Evolutionary conservation across 2,888 invertebrate genomes (phyloP).

Genomic region (Cinara cedri): DNA sequence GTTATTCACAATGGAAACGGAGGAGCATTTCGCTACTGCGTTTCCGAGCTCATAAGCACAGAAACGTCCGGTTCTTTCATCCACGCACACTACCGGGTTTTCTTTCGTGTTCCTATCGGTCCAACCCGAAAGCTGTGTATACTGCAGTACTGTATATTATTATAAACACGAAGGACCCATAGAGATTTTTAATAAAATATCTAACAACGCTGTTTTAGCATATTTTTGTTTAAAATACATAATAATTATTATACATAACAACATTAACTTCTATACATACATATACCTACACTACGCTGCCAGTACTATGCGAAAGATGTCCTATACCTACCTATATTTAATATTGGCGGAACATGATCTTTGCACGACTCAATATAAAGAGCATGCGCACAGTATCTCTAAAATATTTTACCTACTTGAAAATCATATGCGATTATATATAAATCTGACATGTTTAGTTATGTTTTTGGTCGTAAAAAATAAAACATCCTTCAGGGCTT

Average conservation of each 20-base stretch:
- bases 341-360: too few species aligned
- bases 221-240: neutral
- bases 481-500: too few species aligned
- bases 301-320: too few species aligned
- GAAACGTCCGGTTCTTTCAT: slow-evolving; percentile 49
- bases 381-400: too few species aligned
- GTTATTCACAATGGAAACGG: slow-evolving; percentile 37
- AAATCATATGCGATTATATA: too few species aligned
- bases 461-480: too few species aligned
- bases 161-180: neutral
- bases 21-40: slow-evolving; percentile 33
- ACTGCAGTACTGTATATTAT: neutral
- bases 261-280: too few species aligned
- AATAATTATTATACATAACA: neutral
- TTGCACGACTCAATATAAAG: too few species aligned
- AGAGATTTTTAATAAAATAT: slow-evolving; percentile 32
- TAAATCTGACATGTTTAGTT: too few species aligned
- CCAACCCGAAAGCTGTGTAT: neutral
- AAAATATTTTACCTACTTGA: too few species aligned
- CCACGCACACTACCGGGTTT: slow-evolving; percentile 27
- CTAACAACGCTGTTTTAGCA: neutral
- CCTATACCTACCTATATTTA: too few species aligned
- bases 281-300: too few species aligned
- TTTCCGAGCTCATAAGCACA: slow-evolving; percentile 53
- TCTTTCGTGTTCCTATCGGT: slow-evolving; percentile 33